These are phyloP conservation scores for Stomorhina lunata DNA, from an alignment of 2,888 invertebrate genomes.

Conservation along the genomic window DNA sequence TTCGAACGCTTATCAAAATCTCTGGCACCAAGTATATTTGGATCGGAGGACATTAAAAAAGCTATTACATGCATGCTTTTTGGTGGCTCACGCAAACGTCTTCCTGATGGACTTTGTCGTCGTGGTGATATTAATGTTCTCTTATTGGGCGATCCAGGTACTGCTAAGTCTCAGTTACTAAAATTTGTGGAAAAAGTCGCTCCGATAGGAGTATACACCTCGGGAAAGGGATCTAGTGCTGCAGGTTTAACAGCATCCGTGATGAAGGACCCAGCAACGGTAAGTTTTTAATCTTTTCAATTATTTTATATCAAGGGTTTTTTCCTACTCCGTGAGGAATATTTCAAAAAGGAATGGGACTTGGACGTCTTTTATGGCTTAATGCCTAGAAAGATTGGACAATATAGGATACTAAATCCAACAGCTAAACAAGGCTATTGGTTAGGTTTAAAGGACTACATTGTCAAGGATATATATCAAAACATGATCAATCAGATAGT, in stretches of 20 bases:
- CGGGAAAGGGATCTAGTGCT: slow-evolving; percentile 99
- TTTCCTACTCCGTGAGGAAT: no score
- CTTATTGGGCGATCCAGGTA: slow-evolving; percentile 98
- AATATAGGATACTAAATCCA: no score
- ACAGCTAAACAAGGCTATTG: no score
- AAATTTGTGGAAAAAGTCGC: slow-evolving; percentile 98
- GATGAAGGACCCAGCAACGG: slow-evolving; percentile 93
- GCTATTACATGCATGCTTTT: slow-evolving; percentile 97
- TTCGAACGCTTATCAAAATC: slow-evolving; percentile 94
- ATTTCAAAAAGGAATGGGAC: no score
- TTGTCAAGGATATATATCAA: no score
- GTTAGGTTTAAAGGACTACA: no score
- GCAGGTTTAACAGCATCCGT: slow-evolving; percentile 99
- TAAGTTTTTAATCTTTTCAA: slow-evolving; percentile 82
- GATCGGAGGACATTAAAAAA: slow-evolving; percentile 96
- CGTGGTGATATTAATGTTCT: slow-evolving; percentile 98
- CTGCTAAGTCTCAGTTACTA: slow-evolving; percentile 98
- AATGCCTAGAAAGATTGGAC: no score
- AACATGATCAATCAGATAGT: no score
- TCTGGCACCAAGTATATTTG: slow-evolving; percentile 98
- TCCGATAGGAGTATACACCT: slow-evolving; percentile 97
- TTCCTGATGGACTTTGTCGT: slow-evolving; percentile 97
- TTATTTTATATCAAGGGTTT: no score
- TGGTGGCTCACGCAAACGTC: slow-evolving; percentile 92
- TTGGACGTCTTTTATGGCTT: no score